Evolutionary conservation across 2,113 vertebrate genomes (phyloP).

Genomic region (Rhinolophus sinicus): DNA sequence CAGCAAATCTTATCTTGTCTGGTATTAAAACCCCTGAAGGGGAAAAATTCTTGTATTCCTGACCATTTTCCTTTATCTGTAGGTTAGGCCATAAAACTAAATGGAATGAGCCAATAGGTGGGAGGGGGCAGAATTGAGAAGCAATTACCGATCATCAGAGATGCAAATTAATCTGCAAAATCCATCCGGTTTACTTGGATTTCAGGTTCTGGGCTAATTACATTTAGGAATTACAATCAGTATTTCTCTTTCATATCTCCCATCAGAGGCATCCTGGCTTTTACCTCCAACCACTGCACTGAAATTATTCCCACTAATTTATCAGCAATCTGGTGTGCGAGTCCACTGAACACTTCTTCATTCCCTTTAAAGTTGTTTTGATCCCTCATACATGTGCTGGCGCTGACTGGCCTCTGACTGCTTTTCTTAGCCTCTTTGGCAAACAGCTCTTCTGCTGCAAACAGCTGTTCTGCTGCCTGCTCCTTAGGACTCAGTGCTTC

Average conservation of each 20-base stretch:
- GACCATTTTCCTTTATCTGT: not conserved
- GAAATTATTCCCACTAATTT: not conserved
- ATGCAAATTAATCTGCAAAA: not conserved
- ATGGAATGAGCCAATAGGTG: not conserved
- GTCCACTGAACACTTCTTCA: not conserved
- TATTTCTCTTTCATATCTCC: not conserved
- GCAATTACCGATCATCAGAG: not conserved
- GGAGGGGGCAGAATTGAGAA: not conserved
- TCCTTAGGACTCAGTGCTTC: not conserved
- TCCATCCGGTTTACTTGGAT: not conserved
- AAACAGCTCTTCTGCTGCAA: not conserved
- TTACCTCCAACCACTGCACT: too few species aligned
- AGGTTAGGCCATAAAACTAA: not conserved
- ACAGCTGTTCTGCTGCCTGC: not conserved
- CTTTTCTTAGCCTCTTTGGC: not conserved
- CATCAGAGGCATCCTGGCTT: too few species aligned
- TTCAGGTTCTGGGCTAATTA: not conserved
- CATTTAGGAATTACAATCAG: not conserved
- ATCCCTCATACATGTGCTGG: rapidly evolving
- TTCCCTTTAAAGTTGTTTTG: not conserved
- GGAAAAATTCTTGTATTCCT: not conserved
- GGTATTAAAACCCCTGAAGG: too few species aligned
- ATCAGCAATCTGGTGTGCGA: not conserved
- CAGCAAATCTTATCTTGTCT: too few species aligned
- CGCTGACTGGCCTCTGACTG: not conserved